Percentiles rank a stretch among this genome's conserved stretches.
These are phyloP conservation scores for Dendrolimus kikuchii DNA, from an alignment of 1,140 invertebrate species.

Conservation along the genomic window DNA sequence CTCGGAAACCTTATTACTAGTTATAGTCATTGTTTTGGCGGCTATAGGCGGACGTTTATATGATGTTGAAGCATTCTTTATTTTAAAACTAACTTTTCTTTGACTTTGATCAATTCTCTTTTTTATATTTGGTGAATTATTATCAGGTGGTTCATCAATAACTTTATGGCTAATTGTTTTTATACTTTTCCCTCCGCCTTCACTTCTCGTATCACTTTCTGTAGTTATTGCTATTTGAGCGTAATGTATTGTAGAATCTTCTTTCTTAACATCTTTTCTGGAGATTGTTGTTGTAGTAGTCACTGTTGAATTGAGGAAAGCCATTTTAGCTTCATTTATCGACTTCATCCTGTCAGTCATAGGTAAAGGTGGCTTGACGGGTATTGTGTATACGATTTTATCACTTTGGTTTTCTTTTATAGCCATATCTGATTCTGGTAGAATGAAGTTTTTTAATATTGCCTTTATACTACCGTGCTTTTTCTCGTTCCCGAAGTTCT, in stretches of 20 bases:
- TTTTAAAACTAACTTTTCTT: conserved; percentile 71
- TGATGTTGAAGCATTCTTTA: conserved; percentile 51
- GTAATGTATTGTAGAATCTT: conserved; percentile 50
- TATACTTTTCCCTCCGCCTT: conserved; percentile 51
- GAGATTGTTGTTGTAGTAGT: conserved; percentile 14
- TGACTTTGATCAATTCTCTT: conserved; percentile 49
- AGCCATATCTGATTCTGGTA: conserved; percentile 56
- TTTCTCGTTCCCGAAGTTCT: conserved; percentile 40
- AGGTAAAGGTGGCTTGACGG: conserved; percentile 35
- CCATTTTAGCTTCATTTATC: conserved; percentile 49
- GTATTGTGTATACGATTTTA: conserved; percentile 53
- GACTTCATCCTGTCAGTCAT: conserved; percentile 38
- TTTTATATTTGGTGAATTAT: conserved; percentile 32
- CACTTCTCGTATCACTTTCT: conserved; percentile 59
- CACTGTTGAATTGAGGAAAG: conserved; percentile 49
- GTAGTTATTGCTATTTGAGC: conserved; percentile 58
- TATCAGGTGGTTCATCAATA: conserved; percentile 30
- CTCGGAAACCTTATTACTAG: conserved; percentile 70
- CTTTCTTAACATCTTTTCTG: conserved; percentile 15
- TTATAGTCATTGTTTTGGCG: conserved; percentile 61
- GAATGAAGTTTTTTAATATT: conserved; percentile 51
- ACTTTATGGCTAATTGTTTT: conserved; percentile 14
- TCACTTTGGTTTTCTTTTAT: conserved; percentile 53
- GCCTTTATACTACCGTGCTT: conserved; percentile 52
- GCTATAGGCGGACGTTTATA: conserved; percentile 51